phyloP scores from a whole-genome alignment of 2,113 vertebrate species.

The Microtus pennsylvanicus region DNA sequence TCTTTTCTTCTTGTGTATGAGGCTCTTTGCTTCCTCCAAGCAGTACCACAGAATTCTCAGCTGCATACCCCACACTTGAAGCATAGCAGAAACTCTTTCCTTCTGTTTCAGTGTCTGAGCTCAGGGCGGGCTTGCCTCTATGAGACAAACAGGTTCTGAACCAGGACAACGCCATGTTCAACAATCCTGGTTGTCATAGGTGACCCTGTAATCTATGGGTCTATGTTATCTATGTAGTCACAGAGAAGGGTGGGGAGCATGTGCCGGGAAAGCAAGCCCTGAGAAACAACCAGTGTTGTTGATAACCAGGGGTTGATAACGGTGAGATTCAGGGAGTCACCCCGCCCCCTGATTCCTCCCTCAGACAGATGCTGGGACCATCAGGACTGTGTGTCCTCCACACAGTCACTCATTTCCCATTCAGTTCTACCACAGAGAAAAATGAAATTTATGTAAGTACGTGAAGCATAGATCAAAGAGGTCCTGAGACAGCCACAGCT shows the following conservation, averaged over 20 bases:
- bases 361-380: neutral
- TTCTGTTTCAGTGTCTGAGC: neutral
- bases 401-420: neutral
- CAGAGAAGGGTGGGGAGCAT: fast-evolving
- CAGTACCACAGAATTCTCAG: neutral
- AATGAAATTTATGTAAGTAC: neutral
- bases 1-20: neutral
- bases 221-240: too few relatives aligned
- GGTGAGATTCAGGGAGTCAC: neutral
- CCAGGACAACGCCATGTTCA: neutral
- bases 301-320: neutral
- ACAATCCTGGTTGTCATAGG: neutral
- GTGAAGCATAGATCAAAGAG: neutral
- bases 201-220: neutral
- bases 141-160: neutral
- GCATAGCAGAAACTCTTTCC: neutral
- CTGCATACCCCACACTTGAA: neutral
- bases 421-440: neutral
- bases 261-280: neutral
- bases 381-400: neutral
- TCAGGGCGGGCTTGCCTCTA: neutral
- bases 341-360: neutral
- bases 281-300: neutral
- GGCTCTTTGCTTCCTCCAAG: neutral
- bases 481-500: neutral